Conservation (phyloP, 2,113 vertebrate species). For the Syngnathus typhle region DNA sequence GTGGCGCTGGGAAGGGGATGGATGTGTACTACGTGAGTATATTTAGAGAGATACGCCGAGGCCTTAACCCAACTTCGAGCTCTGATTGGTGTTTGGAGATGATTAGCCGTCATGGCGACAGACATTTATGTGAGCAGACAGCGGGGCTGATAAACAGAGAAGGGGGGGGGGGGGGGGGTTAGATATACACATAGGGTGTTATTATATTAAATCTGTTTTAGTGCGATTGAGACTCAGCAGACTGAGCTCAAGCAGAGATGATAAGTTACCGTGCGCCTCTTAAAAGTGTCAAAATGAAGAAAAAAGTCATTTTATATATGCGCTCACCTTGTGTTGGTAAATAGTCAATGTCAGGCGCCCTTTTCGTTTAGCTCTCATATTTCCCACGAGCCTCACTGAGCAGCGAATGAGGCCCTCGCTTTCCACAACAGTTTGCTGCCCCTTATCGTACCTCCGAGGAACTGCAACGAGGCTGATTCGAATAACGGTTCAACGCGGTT, state of each 20-base stretch:
- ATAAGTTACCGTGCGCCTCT: conserved; percentile 28
- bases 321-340: conserved; percentile 17
- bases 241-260: conserved; percentile 8
- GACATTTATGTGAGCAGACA: conserved; percentile 40
- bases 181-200: conserved; percentile 3
- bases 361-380: conserved; percentile 41
- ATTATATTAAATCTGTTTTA: conserved; percentile 43
- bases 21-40: conserved; percentile 4
- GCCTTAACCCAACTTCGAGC: conserved; percentile 15
- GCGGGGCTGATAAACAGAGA: conserved; percentile 34
- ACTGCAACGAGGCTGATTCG: conserved; percentile 31
- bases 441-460: conserved; percentile 39
- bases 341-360: conserved; percentile 40
- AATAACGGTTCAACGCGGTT: conserved; percentile 35
- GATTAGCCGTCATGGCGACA: conserved; percentile 47
- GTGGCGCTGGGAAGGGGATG: conserved; percentile 23
- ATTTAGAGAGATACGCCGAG: conserved; percentile 12
- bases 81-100: conserved; percentile 28
- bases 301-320: conserved; percentile 25
- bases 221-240: conserved; percentile 15
- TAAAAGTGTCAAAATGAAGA: conserved; percentile 26
- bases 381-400: conserved; percentile 53
- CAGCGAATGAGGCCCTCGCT: conserved; percentile 11
- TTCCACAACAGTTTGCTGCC: conserved; percentile 47
- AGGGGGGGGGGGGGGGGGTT: too few species aligned